Evolutionary conservation across 2,797 vertebrate genomes (phyloP).

Genomic region (Columba guinea): DNA sequence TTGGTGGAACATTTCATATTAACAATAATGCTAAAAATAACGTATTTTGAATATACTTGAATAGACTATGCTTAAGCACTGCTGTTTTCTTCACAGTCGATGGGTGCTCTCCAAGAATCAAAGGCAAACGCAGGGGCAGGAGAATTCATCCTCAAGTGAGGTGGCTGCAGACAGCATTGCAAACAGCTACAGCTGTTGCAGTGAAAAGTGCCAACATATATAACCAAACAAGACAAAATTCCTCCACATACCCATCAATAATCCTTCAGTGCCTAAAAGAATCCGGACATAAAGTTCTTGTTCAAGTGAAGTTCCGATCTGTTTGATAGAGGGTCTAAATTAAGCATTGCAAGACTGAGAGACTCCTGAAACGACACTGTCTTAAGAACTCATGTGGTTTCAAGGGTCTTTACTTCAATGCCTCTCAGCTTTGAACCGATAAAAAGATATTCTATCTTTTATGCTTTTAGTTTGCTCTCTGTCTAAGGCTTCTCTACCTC

Average conservation of each 20-base stretch:
- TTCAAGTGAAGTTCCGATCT: not conserved
- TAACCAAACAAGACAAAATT: conserved; percentile 8
- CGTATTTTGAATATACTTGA: conserved; percentile 59
- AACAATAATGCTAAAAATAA: conserved; percentile 74
- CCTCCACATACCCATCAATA: conserved; percentile 1
- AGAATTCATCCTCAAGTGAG: conserved; percentile 43
- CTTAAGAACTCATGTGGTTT: not conserved
- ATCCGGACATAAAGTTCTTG: not conserved
- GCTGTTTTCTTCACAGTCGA: conserved; percentile 16
- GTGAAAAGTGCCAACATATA: not conserved
- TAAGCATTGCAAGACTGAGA: not conserved
- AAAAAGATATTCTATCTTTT: not conserved
- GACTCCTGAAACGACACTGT: not conserved
- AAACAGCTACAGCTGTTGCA: conserved; percentile 29
- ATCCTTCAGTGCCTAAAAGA: not conserved
- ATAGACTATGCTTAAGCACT: conserved; percentile 45
- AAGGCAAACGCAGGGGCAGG: conserved; percentile 27
- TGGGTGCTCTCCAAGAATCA: conserved; percentile 36
- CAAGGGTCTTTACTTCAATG: not conserved
- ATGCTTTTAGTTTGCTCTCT: not conserved
- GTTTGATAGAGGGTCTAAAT: not conserved
- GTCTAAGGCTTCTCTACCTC: not conserved
- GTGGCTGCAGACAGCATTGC: not conserved
- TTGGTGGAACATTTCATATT: conserved; percentile 60
- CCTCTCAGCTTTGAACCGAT: not conserved